Evolutionary conservation across 2,888 invertebrate genomes (phyloP), one percentile per base, ranked within the genome.

Genomic region (Mythimna impura): DNA sequence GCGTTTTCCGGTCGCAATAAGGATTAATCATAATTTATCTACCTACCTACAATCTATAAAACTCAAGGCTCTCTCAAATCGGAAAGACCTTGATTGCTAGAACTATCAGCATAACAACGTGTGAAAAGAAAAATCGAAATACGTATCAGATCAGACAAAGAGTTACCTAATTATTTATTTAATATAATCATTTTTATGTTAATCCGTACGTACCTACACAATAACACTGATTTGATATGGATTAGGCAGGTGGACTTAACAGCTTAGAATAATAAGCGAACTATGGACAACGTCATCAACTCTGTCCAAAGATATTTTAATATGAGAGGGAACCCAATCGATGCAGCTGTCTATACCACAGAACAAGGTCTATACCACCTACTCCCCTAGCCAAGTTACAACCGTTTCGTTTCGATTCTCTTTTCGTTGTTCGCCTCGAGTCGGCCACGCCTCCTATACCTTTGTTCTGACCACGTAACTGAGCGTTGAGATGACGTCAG

Each of bases 151-250:
- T 66, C 30, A 25, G 12, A 50, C 20, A 22, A 57, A 22, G 12
- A 65, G 10, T 54, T 72, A 9, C 17, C 36, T 61, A 58, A 71
- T n/a, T 17, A 69, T 22, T 2, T 73, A 22, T 14, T 20, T 52
- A 60, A 40, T 58, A 10, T 36, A 25, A 36, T 20, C 7, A 17
- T 7, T n/a, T 10, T n/a, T 25, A 20, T 30, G 30, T 20, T 34
- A 14, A 71, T 71, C 40, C 34, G 9, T 43, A 14, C 34, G 8
- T 47, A 55, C 47, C 25, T 50, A 57, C 6, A 25, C 22, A 55
- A 47, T 10, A 67, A 69, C 25, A 70, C 34, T 58, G 57, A 40
- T 54, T 64, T 30, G 54, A 54, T 65, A 30, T 54, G 36, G 14
- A 64, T 54, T 40, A 7, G 25, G 25, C 2, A 14, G 6, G 6